Percentiles rank a stretch among this genome's conserved stretches.
These are phyloP conservation scores for Spodoptera exigua DNA, from an alignment of 2,888 invertebrate species.

Conservation along the genomic window DNA sequence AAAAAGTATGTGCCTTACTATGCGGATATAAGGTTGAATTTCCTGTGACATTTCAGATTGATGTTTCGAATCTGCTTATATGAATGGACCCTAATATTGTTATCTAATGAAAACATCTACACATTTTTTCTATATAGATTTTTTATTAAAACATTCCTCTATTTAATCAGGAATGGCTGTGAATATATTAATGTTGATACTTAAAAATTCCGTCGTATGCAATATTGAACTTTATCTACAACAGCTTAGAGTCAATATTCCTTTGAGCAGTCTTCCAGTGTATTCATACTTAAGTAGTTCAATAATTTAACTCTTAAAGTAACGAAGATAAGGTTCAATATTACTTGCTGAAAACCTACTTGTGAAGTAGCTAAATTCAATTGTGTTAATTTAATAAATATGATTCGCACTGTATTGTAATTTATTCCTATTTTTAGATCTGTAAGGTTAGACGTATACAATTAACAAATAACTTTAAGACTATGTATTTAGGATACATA, in stretches of 20 bases:
- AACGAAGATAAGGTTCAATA: slow-evolving; percentile 22
- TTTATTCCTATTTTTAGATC: slow-evolving; percentile 24
- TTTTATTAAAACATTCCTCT: slow-evolving; percentile 35
- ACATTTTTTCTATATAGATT: slow-evolving; percentile 10
- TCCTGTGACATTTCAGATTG: too few species aligned
- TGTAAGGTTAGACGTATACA: slow-evolving; percentile 7
- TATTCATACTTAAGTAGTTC: neutral
- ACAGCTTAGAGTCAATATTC: neutral
- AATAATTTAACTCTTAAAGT: neutral
- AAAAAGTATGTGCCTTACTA: too few species aligned
- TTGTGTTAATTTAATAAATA: slow-evolving; percentile 1
- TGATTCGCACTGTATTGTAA: slow-evolving; percentile 9
- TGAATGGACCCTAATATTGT: slow-evolving; percentile 1
- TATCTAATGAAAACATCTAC: slow-evolving; percentile 15
- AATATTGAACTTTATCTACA: slow-evolving; percentile 32
- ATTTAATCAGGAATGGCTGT: slow-evolving; percentile 28
- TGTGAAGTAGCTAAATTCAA: too few species aligned
- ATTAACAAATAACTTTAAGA: slow-evolving; percentile 14
- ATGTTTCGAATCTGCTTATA: too few species aligned
- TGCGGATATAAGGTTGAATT: too few species aligned
- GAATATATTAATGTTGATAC: slow-evolving; percentile 5
- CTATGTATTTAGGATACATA: slow-evolving; percentile 21
- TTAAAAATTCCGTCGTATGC: slow-evolving; percentile 10
- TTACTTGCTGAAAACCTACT: too few species aligned
- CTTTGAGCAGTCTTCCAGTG: slow-evolving; percentile 1